Evolutionary conservation across 1,140 invertebrate genomes (phyloP).

Genomic region (Drosophila simulans): DNA sequence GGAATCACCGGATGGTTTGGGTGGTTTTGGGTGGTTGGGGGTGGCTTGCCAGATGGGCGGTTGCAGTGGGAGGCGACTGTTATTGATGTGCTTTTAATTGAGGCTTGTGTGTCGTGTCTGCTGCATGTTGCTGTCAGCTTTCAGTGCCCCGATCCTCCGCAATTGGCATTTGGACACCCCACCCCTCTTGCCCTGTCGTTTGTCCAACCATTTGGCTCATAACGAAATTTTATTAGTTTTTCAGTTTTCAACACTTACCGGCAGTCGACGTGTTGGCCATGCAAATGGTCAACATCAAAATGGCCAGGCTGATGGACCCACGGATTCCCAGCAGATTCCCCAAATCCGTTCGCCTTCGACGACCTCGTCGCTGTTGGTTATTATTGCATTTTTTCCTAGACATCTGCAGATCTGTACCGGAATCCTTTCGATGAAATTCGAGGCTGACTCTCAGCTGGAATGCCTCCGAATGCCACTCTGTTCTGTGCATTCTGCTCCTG

Average conservation of each 20-base stretch:
- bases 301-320: conserved; percentile 58
- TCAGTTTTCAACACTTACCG: conserved; percentile 68
- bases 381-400: conserved; percentile 67
- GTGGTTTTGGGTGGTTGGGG: neutral
- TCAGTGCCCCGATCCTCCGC: conserved; percentile 7
- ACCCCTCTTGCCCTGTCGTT: conserved; percentile 10
- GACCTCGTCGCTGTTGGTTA: conserved; percentile 65
- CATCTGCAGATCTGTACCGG: conserved; percentile 59
- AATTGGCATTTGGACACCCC: no score
- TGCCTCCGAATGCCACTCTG: conserved; percentile 27
- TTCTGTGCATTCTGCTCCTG: conserved; percentile 63
- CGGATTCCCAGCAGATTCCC: conserved; percentile 32
- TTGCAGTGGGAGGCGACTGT: conserved; percentile 28
- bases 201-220: conserved; percentile 73
- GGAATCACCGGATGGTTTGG: conserved; percentile 4
- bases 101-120: conserved; percentile 58
- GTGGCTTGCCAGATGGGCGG: neutral
- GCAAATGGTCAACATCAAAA: conserved; percentile 65
- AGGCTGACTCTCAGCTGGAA: conserved; percentile 36
- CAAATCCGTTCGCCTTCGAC: conserved; percentile 29
- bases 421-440: conserved; percentile 36
- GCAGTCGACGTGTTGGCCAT: conserved; percentile 70
- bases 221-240: conserved; percentile 75
- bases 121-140: conserved; percentile 53
- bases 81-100: conserved; percentile 84